Evolutionary conservation across 2,113 vertebrate species (phyloP), one percentile per base, ranked within the genome.

Genomic region (Paralichthys olivaceus): DNA sequence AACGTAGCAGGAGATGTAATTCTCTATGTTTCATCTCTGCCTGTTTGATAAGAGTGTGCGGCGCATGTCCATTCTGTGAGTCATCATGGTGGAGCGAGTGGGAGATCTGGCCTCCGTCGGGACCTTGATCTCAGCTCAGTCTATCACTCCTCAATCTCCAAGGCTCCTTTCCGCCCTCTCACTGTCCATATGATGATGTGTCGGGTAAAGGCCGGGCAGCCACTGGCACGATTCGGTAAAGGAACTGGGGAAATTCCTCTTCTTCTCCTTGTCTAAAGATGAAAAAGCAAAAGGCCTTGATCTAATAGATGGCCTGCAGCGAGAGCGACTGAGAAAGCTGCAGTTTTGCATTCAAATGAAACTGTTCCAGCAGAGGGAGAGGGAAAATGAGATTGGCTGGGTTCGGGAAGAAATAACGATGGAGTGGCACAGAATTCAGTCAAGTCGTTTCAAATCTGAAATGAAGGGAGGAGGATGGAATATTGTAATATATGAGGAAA

Each of bases 321-420:
- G 17, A 77, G 45, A 84, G 14, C 75, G 75, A 80, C 54, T 20
- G 67, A 75, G 56, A 85, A 80, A 79, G 71, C 69, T 64, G 75
- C 61, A 34, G 73, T 74, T 85, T 74, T 77, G 85, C 86, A 87
- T 89, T 86, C 69, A 85, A 83, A 89, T 92, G 83, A 88, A 81
- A 84, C 64, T 60, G 75, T 82, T 84, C 73, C 81, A 84, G 77
- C 65, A 69, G 73, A 51, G 55, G 45, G 73, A 75, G 63, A 83
- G 72, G 76, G 67, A 73, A 80, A 86, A 85, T 78, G 77, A 84
- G 69, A 87, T 70, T 77, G 86, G 58, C 79, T 78, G 77, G 66
- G 70, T 60, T 69, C 55, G 62, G 43, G 26, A 54, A 69, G 23
- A 60, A 63, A 79, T 58, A 58, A 79, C 57, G 58, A 72, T 61